Evolutionary conservation across 2,797 vertebrate genomes (phyloP).

Genomic region (Denticeps clupeoides): DNA sequence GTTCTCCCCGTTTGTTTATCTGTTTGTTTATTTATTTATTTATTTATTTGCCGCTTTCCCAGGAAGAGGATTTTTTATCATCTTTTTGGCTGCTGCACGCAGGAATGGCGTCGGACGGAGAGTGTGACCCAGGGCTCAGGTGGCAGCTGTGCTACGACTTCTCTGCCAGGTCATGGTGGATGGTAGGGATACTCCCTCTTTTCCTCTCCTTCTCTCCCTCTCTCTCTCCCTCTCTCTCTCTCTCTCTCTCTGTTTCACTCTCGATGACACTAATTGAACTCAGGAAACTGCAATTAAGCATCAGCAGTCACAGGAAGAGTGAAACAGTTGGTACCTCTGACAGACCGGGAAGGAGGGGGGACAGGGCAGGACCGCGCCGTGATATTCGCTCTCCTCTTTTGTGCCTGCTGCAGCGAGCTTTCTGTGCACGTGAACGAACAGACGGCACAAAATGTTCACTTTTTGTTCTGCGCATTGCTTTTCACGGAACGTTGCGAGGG

Average conservation of each 20-base stretch:
- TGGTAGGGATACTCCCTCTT: constrained; percentile 48
- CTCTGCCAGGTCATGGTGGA: constrained; percentile 68
- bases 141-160: constrained; percentile 66
- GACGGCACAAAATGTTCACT: too few relatives aligned
- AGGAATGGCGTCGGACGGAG: constrained; percentile 54
- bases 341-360: neutral
- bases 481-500: too few relatives aligned
- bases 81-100: constrained; percentile 30
- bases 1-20: neutral
- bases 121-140: constrained; percentile 60
- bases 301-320: constrained; percentile 19
- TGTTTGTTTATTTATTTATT: constrained; percentile 32
- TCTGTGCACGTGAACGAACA: too few relatives aligned
- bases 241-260: constrained; percentile 18
- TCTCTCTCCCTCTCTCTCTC: constrained; percentile 29
- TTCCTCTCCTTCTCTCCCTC: constrained; percentile 5
- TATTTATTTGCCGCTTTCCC: constrained; percentile 43
- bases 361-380: neutral
- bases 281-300: constrained; percentile 12
- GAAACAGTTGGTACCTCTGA: constrained; percentile 5
- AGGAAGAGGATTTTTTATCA: constrained; percentile 37
- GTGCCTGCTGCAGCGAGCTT: too few relatives aligned
- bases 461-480: too few relatives aligned
- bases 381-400: neutral
- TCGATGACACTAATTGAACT: constrained; percentile 2